Evolutionary conservation across 2,888 invertebrate genomes (phyloP), one percentile per base, ranked within the genome.

Genomic region (Adelognathus sp.): DNA sequence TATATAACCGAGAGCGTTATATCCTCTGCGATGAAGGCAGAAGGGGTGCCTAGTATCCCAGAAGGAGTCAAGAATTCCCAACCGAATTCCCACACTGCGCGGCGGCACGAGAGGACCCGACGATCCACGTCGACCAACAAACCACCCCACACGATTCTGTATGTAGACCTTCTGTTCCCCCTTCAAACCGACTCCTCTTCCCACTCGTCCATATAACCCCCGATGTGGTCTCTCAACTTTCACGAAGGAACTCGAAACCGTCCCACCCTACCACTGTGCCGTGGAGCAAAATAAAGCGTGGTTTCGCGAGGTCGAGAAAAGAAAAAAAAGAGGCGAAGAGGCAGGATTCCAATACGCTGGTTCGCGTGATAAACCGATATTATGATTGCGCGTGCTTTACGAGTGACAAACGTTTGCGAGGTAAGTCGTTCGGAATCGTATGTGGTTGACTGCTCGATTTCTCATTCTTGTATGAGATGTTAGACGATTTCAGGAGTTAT

Each of bases 141-240:
- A 46, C 46, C 21, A 11, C 50, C 46, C 60, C 73, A 81, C 79
- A 81, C 81, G 78, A 80, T 75, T 18, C 46, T 46, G n/a, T n/a
- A 44, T 18, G 6, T 6, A 46, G 7, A 46, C 21, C 11, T 16
- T 46, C 77, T 41, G 5, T 41, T 41, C 41, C 64, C 71, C 76
- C 64, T 77, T 67, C 76, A 14, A 31, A 41, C 21, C 21, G 9
- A 24, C 66, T n/a, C 46, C 18, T 11, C 56, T 21, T 21, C 6
- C 36, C 50, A 61, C 54, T 24, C 50, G 58, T 21, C 63, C 58
- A 21, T 46, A n/a, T n/a, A n/a, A 64, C 63, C 50, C 33, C 46
- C 67, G 56, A 58, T 58, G 69, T 29, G 50, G 66, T 79, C 54
- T 66, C 41, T 69, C 67, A 72, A 75, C 75, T 77, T 72, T 79